These are phyloP conservation scores for Cantharis nigra DNA, from an alignment of 2,888 invertebrate species.

Conservation along the genomic window DNA sequence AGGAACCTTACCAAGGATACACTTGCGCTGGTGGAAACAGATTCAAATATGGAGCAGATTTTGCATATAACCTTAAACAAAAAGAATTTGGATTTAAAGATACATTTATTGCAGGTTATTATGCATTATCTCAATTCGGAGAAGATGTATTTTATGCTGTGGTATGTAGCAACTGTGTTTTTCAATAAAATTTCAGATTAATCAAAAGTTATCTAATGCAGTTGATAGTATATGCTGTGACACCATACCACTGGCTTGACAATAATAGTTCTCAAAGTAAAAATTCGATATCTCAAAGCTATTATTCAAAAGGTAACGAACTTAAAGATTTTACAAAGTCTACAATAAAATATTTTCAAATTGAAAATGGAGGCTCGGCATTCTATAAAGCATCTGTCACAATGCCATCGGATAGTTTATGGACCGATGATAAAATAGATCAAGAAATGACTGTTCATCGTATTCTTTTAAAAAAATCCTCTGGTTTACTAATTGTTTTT, in stretches of 20 bases:
- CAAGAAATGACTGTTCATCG: constrained; percentile 9
- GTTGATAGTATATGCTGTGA: background rate
- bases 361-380: background rate
- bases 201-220: background rate
- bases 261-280: background rate
- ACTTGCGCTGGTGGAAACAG: background rate
- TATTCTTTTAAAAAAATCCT: background rate
- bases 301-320: background rate
- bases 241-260: background rate
- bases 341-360: background rate
- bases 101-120: too few relatives aligned
- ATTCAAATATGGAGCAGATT: background rate
- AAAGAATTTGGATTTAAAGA: background rate
- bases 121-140: background rate
- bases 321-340: accelerated
- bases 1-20: background rate
- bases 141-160: background rate
- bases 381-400: background rate
- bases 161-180: background rate
- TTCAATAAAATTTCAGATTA: background rate
- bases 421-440: background rate
- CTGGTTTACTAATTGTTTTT: background rate
- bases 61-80: accelerated
- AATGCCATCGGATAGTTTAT: constrained; percentile 2
- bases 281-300: background rate